Conservation (phyloP, 2,797 vertebrate genomes). For the Percopsis omiscomaycus region DNA sequence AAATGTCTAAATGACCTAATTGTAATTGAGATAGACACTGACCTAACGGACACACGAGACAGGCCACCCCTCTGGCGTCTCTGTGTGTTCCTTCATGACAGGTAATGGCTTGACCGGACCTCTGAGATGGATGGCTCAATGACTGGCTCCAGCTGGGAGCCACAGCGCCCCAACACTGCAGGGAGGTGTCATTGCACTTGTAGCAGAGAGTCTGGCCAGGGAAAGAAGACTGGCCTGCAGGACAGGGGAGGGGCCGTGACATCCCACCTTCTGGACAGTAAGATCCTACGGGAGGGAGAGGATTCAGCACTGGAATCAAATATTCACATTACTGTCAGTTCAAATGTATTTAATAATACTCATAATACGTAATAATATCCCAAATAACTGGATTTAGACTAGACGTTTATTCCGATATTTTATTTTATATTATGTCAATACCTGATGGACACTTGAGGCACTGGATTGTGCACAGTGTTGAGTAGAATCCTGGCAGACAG, state of each 20-base stretch:
- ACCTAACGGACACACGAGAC: constrained; percentile 75
- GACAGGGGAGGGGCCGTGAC: constrained; percentile 70
- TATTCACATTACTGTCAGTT: not conserved
- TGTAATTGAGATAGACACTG: constrained; percentile 19
- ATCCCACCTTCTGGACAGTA: constrained; percentile 76
- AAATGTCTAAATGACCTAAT: too few species aligned
- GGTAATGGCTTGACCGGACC: constrained; percentile 52
- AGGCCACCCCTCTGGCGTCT: constrained; percentile 50
- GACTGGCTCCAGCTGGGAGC: constrained; percentile 52
- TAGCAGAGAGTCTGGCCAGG: constrained; percentile 70
- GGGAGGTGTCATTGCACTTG: constrained; percentile 67
- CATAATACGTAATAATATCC: not conserved
- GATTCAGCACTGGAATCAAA: constrained; percentile 1
- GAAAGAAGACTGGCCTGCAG: constrained; percentile 63
- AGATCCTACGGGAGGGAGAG: constrained; percentile 61
- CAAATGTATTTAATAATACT: not conserved
- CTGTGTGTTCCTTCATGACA: constrained; percentile 76
- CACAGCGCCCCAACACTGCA: constrained; percentile 46
- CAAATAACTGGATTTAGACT: not conserved
- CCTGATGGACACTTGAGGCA: constrained; percentile 82
- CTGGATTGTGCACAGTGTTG: constrained; percentile 58
- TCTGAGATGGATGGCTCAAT: constrained; percentile 39
- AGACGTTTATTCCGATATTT: not conserved
- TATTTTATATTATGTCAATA: constrained; percentile 32
- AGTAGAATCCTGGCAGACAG: constrained; percentile 72